These are phyloP conservation scores for Meloidogyne floridensis DNA, from an alignment of 1,140 invertebrate species.

Conservation along the genomic window DNA sequence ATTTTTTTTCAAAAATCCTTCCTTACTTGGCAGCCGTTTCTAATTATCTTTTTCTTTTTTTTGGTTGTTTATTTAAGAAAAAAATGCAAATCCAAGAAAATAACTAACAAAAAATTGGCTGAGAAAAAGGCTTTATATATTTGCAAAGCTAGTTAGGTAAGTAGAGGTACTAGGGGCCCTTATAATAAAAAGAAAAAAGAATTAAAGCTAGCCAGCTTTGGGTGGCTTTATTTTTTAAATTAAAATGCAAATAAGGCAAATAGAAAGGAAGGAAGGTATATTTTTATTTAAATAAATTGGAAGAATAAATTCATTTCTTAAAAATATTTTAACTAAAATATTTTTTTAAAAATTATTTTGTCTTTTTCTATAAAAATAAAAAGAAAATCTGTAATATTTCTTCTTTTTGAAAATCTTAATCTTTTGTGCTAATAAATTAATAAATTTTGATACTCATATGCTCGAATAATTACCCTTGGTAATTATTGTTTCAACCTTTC, in stretches of 20 bases:
- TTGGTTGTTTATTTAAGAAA: background rate
- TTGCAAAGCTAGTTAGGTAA: background rate
- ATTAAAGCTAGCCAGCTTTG: background rate
- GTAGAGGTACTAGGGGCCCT: background rate
- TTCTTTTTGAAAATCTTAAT: too few relatives aligned
- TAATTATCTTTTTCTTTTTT: background rate
- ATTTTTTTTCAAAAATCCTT: background rate
- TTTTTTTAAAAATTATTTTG: background rate
- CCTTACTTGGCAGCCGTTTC: background rate
- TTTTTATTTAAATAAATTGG: too few relatives aligned
- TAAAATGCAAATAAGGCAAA: background rate
- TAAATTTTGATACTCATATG: too few relatives aligned
- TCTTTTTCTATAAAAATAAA: background rate
- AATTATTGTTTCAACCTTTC: too few relatives aligned
- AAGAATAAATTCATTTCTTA: background rate
- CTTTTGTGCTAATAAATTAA: too few relatives aligned
- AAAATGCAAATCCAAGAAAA: conserved; percentile 18
- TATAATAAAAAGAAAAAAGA: background rate
- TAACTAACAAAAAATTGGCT: background rate
- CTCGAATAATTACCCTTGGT: too few relatives aligned
- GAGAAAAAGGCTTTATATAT: background rate
- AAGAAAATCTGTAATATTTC: background rate
- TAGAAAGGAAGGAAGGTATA: too few relatives aligned
- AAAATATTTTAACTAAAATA: background rate
- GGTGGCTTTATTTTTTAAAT: background rate